Evolutionary conservation across 2,888 invertebrate genomes (phyloP).

Genomic region (Exocentrus adspersus): DNA sequence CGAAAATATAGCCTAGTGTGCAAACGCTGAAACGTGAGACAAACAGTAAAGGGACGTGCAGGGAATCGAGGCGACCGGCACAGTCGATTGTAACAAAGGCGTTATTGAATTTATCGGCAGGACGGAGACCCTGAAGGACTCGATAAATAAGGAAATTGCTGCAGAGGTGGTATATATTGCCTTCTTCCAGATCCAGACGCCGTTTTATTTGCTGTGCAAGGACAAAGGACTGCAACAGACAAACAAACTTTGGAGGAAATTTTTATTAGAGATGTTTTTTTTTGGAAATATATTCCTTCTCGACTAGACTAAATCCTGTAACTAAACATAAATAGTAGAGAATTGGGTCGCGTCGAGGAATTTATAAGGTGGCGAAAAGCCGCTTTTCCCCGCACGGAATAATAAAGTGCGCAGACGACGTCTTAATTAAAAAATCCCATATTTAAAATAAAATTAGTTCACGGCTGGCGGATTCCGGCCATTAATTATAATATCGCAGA

Average conservation of each 20-base stretch:
- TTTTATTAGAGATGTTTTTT: too few species aligned
- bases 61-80: neutral
- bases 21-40: too few species aligned
- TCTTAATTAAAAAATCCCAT: constrained; percentile 1
- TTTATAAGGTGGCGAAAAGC: too few species aligned
- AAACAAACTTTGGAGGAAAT: too few species aligned
- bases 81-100: constrained; percentile 22
- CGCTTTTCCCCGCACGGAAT: too few species aligned
- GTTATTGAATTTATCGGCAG: constrained; percentile 28
- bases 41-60: neutral
- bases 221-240: too few species aligned
- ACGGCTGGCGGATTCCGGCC: neutral
- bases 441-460: constrained; percentile 1
- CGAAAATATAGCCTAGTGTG: too few species aligned
- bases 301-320: too few species aligned
- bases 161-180: neutral
- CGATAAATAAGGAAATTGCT: constrained; percentile 24
- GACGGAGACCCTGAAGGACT: constrained; percentile 8
- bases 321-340: too few species aligned
- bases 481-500: neutral
- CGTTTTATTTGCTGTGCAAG: neutral
- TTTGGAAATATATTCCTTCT: too few species aligned
- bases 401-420: too few species aligned
- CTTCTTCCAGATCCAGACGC: neutral
- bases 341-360: neutral